Evolutionary conservation across 64 coral and sea anemone species (phyloP), one percentile per base, ranked within the genome.

Genomic region (Platygyra sinensis): DNA sequence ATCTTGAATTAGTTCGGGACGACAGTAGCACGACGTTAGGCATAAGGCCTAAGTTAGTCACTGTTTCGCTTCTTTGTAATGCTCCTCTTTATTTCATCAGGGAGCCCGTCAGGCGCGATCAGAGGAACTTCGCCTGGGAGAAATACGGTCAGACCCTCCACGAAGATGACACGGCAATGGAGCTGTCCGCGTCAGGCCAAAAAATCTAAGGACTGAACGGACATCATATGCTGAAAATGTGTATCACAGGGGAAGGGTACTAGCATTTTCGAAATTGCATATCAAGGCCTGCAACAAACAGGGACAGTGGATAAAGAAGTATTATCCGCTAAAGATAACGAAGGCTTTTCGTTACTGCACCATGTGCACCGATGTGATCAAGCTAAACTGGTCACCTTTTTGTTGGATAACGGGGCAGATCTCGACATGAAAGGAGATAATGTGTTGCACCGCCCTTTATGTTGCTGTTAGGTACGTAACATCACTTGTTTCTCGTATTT

Each of bases 11-110:
- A 55, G 39, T 75, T 38, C 51, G 30, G 72, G 55, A 87, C 49
- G 85, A 71, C 85, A 87, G 69, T 60, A 87, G 69, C 71, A 87
- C 85, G 72, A 87, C 71, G 85, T 36, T 36, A 36, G 33, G 33
- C 1, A 36, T 36, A 36, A 36, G n/a, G 33, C 33, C 33, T 36
- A 36, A 36, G 2, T 69, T 27, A 46, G 65, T 27, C 24, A n/a
- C 5, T 27, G 6, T 67, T 27, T 1, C 18, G 1, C 29, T 11
- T 28, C 1, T 69, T 69, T 11, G 4, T 69, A 5, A 11, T 25
- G 10, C 4, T 85, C 16, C 0, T 72, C 22, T 71, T 51, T 52
- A 3, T 85, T 5, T 3, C 24, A 10, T 24, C 33, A 72, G 81
- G 42, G 12, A 85, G 81, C 31, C 81, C 81, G 15, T 14, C 36